These are phyloP conservation scores for Ailuropoda melanoleuca DNA, from an alignment of 2,113 vertebrate genomes.

Conservation along the genomic window DNA sequence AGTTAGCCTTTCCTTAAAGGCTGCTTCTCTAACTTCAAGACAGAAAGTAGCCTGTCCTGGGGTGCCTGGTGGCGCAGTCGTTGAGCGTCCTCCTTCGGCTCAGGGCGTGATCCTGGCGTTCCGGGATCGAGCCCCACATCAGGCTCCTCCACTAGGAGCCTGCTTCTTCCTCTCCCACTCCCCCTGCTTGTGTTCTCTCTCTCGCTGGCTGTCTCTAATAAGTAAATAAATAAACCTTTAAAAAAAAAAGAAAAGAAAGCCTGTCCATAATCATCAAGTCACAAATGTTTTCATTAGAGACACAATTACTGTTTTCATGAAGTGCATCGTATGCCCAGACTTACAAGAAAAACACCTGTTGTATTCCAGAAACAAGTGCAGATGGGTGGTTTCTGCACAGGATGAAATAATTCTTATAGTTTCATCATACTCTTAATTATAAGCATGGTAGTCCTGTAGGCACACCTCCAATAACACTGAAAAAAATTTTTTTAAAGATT, in stretches of 20 bases:
- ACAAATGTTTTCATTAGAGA: neutral
- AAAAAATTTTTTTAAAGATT: too few relatives aligned
- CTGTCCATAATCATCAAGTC: neutral
- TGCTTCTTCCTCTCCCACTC: too few relatives aligned
- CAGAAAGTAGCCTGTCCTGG: neutral
- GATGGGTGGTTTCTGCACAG: neutral
- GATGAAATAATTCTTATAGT: neutral
- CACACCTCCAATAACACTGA: neutral
- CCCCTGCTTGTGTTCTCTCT: too few relatives aligned
- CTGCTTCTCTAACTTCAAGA: neutral
- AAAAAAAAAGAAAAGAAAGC: too few relatives aligned
- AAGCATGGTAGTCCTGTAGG: neutral
- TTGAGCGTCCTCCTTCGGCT: too few relatives aligned
- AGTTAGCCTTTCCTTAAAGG: neutral
- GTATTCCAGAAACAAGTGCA: neutral
- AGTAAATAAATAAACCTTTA: too few relatives aligned
- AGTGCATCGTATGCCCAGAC: neutral
- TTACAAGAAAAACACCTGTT: neutral
- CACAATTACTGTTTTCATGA: too few relatives aligned
- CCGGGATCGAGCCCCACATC: too few relatives aligned
- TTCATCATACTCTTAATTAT: neutral
- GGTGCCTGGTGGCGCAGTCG: too few relatives aligned
- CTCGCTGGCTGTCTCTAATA: too few relatives aligned
- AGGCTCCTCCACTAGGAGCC: too few relatives aligned
- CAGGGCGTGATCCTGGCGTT: too few relatives aligned